Evolutionary conservation across 2,888 invertebrate genomes (phyloP).

Genomic region (Helicoverpa assulta): DNA sequence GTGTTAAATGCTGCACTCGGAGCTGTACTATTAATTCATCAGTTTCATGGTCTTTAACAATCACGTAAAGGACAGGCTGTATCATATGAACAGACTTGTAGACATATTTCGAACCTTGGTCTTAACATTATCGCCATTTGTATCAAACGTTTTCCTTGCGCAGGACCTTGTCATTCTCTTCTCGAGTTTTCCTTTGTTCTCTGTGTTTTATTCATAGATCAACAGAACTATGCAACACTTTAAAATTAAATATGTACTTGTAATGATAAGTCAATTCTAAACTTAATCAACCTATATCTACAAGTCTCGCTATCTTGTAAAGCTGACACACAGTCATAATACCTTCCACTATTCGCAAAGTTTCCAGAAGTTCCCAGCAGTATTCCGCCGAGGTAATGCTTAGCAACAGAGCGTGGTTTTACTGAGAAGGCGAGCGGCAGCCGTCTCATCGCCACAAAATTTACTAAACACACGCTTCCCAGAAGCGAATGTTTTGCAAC

Average conservation of each 20-base stretch:
- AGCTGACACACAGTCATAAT: not conserved
- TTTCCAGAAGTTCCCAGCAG: constrained; percentile 14
- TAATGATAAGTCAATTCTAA: not conserved
- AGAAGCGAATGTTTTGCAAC: constrained; percentile 61
- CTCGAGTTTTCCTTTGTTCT: constrained; percentile 42
- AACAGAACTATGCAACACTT: too few species aligned
- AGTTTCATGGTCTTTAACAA: not conserved
- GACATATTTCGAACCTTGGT: constrained; percentile 33
- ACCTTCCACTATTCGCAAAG: not conserved
- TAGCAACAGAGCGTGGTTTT: constrained; percentile 39
- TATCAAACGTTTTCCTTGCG: constrained; percentile 48
- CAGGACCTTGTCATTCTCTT: constrained; percentile 33
- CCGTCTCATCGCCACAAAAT: constrained; percentile 37
- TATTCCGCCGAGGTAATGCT: not conserved
- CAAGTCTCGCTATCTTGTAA: not conserved
- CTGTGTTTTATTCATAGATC: constrained; percentile 18
- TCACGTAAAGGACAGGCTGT: constrained; percentile 6
- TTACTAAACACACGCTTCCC: constrained; percentile 60
- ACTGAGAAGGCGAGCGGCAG: constrained; percentile 39
- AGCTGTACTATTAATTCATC: too few species aligned
- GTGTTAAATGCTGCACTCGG: too few species aligned
- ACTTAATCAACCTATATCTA: not conserved
- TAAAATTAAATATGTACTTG: not conserved
- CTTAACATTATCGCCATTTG: constrained; percentile 32
- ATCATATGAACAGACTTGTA: constrained; percentile 1